Conservation (phyloP, 2,888 invertebrate genomes). For the Acleris literana region DNA sequence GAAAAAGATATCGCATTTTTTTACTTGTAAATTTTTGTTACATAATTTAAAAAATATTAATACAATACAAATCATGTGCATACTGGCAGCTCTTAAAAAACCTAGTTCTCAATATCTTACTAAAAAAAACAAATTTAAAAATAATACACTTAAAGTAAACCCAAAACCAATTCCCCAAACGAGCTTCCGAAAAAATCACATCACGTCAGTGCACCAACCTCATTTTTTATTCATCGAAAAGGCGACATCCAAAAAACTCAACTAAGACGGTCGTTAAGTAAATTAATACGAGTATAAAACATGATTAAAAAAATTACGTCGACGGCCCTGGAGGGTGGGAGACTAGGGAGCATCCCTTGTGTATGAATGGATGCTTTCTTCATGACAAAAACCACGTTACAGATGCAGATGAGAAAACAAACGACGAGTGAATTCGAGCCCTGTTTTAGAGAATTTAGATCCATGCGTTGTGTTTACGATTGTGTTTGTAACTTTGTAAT, state of each 20-base stretch:
- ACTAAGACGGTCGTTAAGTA: constrained; percentile 78
- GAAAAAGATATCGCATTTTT: too few relatives aligned
- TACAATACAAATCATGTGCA: too few relatives aligned
- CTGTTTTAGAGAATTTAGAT: constrained; percentile 41
- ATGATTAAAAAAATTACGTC: constrained; percentile 83
- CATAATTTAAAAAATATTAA: too few relatives aligned
- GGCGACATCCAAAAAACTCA: constrained; percentile 65
- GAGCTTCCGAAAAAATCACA: constrained; percentile 52
- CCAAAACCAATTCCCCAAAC: constrained; percentile 58
- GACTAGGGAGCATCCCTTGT: constrained; percentile 66
- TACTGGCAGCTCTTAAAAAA: neutral
- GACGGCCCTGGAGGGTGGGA: constrained; percentile 62
- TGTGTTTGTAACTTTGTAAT: constrained; percentile 55
- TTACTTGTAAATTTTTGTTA: too few relatives aligned
- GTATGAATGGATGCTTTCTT: constrained; percentile 72
- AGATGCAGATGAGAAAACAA: constrained; percentile 35
- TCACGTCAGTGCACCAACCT: constrained; percentile 52
- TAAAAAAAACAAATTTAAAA: neutral
- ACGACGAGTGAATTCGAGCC: constrained; percentile 42
- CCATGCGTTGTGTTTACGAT: constrained; percentile 35
- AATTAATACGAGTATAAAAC: constrained; percentile 82
- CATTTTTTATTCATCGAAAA: constrained; percentile 81
- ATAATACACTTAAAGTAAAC: constrained; percentile 1
- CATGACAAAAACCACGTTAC: constrained; percentile 46
- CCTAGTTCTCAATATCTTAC: neutral